phyloP scores from a whole-genome alignment of 2,113 vertebrate genomes.

The Pelvicachromis taeniatus region DNA sequence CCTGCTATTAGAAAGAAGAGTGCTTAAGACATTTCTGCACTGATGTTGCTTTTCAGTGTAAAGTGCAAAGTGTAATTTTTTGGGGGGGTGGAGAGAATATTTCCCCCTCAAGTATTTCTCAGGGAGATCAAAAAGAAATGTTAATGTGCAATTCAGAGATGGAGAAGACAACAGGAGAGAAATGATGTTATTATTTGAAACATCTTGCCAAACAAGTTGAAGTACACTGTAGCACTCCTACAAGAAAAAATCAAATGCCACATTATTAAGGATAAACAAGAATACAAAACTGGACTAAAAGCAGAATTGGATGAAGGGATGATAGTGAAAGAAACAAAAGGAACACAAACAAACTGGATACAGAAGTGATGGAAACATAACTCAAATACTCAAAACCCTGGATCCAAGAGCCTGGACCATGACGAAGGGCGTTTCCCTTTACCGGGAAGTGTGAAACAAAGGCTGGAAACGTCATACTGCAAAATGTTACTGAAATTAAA shows the following conservation, averaged over 20 bases:
- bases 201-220: background rate
- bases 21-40: background rate
- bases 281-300: background rate
- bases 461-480: slow-evolving; percentile 31
- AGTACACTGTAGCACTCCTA: background rate
- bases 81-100: too few species aligned
- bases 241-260: background rate
- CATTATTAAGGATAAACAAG: background rate
- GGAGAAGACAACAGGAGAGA: background rate
- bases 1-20: too few species aligned
- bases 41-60: background rate
- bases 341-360: background rate
- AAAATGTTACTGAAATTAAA: slow-evolving; percentile 5
- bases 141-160: background rate
- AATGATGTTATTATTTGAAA: background rate
- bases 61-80: too few species aligned
- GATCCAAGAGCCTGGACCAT: background rate
- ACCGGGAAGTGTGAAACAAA: slow-evolving; percentile 57
- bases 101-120: background rate
- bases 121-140: background rate
- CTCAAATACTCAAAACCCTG: background rate
- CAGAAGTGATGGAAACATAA: background rate
- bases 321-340: background rate
- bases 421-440: background rate
- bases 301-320: background rate